Conservation (phyloP, 2,113 vertebrate genomes). For the Miniopterus natalensis region DNA sequence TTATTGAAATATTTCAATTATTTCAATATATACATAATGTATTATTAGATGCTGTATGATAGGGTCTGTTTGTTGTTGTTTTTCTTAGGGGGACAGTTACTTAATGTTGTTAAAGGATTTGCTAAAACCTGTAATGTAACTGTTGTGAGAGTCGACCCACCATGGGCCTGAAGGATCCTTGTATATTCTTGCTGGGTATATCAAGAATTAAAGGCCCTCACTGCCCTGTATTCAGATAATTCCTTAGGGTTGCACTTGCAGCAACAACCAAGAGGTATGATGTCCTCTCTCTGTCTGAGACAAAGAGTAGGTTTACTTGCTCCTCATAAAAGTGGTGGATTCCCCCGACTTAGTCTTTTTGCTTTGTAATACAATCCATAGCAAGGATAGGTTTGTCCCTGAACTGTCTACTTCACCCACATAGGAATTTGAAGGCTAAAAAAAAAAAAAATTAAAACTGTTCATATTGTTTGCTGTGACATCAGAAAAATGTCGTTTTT, state of each 20-base stretch:
- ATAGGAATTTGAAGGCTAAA: background rate
- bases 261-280: background rate
- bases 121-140: background rate
- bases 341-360: background rate
- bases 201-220: conserved; percentile 1
- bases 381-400: background rate
- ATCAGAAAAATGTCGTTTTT: background rate
- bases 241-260: background rate
- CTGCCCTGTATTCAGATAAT: background rate
- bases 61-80: background rate
- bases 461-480: background rate
- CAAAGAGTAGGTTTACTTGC: background rate
- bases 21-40: background rate
- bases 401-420: fast-evolving
- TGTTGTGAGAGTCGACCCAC: background rate
- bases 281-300: background rate
- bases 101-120: background rate
- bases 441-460: background rate
- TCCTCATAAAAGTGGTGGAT: background rate
- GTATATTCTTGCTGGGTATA: background rate
- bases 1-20: background rate
- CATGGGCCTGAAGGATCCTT: background rate
- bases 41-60: background rate
- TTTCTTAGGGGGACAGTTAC: background rate
- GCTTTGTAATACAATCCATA: background rate